A percentile compares a stretch with the other conserved stretches of the same genome.
Evolutionary conservation across 1,140 invertebrate species (phyloP).

Genomic region (Wiebesia pumilae): DNA sequence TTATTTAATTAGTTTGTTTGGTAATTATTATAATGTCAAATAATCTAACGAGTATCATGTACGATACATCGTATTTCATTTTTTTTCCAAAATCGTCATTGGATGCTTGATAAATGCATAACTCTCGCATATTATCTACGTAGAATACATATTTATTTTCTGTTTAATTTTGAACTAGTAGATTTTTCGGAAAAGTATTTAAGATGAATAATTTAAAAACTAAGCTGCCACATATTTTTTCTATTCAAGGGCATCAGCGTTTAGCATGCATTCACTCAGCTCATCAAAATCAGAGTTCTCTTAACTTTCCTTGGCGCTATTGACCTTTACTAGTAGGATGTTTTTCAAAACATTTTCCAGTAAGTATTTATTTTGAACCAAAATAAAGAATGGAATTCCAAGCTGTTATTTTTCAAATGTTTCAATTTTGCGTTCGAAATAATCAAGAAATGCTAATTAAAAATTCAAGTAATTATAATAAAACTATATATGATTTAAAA

Average conservation of each 20-base stretch:
- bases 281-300: not conserved
- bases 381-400: too few species aligned
- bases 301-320: slow-evolving; percentile 9
- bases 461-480: too few species aligned
- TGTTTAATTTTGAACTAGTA: slow-evolving; percentile 21
- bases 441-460: too few species aligned
- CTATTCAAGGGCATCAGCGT: not conserved
- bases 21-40: too few species aligned
- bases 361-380: not conserved
- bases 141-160: slow-evolving; percentile 4
- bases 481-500: too few species aligned
- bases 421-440: too few species aligned
- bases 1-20: too few species aligned
- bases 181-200: slow-evolving; percentile 2
- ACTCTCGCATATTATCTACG: not conserved
- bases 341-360: not conserved
- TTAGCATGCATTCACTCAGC: not conserved
- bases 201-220: slow-evolving; percentile 4
- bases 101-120: not conserved
- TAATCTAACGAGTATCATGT: too few species aligned
- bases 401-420: not conserved
- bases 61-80: too few species aligned
- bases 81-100: too few species aligned
- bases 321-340: slow-evolving; percentile 23
- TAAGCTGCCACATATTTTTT: not conserved